phyloP scores from a whole-genome alignment of 2,797 vertebrate genomes.

The Holocentrus rufus region DNA sequence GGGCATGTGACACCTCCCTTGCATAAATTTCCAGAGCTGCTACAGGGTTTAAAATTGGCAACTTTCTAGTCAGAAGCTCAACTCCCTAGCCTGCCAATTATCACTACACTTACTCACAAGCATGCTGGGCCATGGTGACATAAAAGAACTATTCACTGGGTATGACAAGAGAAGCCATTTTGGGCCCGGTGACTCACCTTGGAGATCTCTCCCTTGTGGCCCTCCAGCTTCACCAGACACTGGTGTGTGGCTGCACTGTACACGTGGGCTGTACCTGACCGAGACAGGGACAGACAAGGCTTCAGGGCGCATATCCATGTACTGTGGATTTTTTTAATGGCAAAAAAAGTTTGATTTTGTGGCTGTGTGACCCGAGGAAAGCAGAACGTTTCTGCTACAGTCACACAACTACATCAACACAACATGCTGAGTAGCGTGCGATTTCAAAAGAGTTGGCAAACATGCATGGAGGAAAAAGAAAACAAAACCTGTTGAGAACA shows the following conservation, averaged over 20 bases:
- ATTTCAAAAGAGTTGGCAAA: too few relatives aligned
- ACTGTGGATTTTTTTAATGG: neutral
- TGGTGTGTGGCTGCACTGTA: constrained; percentile 85
- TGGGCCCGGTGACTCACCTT: constrained; percentile 81
- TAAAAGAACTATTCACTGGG: neutral
- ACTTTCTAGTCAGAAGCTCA: too few relatives aligned
- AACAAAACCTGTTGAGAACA: too few relatives aligned
- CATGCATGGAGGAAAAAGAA: too few relatives aligned
- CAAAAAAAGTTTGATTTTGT: constrained; percentile 12
- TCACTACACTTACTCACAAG: neutral
- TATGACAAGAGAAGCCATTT: neutral
- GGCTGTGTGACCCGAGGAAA: neutral
- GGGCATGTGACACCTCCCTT: neutral
- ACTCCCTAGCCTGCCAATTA: neutral
- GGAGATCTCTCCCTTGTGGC: constrained; percentile 92
- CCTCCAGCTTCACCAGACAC: constrained; percentile 87
- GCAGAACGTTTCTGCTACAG: neutral
- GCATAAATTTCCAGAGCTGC: neutral
- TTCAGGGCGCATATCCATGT: neutral
- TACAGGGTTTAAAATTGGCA: neutral
- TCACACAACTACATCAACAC: too few relatives aligned
- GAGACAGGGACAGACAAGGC: neutral
- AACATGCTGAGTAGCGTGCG: too few relatives aligned
- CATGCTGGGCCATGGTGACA: neutral
- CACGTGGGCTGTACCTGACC: constrained; percentile 88